Evolutionary conservation across 2,113 vertebrate species (phyloP).

Genomic region (Cettia cetti): DNA sequence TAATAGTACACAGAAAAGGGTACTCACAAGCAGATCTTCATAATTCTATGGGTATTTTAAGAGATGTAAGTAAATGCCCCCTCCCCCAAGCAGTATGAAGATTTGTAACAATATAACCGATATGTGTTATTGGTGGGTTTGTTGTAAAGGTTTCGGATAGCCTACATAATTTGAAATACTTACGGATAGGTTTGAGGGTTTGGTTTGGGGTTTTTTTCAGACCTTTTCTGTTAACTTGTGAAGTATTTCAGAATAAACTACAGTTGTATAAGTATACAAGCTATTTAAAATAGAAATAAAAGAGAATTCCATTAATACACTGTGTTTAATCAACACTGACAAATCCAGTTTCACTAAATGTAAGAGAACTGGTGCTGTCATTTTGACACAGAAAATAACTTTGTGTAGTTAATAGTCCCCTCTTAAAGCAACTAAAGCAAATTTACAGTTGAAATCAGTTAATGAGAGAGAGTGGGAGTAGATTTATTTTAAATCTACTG

Average conservation of each 20-base stretch:
- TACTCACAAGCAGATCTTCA: not conserved
- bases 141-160: not conserved
- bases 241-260: not conserved
- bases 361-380: not conserved
- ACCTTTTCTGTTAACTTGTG: not conserved
- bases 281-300: slow-evolving; percentile 4
- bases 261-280: not conserved
- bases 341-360: slow-evolving; percentile 2
- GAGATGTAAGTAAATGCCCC: not conserved
- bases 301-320: not conserved
- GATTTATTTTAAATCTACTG: slow-evolving; percentile 16
- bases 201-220: not conserved
- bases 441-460: slow-evolving; percentile 35
- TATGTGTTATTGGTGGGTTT: not conserved
- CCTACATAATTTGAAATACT: not conserved
- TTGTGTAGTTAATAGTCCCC: not conserved
- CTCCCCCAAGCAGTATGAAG: not conserved
- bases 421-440: slow-evolving; percentile 35
- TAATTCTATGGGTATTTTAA: not conserved
- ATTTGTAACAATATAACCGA: not conserved
- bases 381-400: slow-evolving; percentile 28
- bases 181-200: not conserved
- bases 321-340: not conserved
- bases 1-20: not conserved
- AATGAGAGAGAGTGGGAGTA: slow-evolving; percentile 38